phyloP scores from a whole-genome alignment of 2,888 invertebrate species.

The Diogma glabrata region DNA sequence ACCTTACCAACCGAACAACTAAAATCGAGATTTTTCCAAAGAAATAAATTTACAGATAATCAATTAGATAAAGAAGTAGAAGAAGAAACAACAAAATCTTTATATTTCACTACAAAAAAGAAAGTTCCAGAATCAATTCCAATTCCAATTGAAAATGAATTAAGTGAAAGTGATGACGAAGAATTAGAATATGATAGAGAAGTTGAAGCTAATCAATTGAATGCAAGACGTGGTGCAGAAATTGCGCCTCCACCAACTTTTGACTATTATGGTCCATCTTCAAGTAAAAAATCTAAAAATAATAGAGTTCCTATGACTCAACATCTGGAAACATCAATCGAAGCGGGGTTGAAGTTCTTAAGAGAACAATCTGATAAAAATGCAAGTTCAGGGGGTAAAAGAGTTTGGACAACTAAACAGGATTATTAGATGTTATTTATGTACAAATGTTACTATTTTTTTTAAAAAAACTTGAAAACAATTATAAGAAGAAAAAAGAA shows the following conservation, averaged over 20 bases:
- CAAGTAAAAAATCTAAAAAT: conserved; percentile 22
- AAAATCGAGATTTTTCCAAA: conserved; percentile 18
- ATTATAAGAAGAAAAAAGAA: too few species aligned
- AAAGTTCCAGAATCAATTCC: conserved; percentile 18
- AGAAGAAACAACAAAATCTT: conserved; percentile 21
- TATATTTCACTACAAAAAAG: conserved; percentile 30
- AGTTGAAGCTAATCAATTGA: too few species aligned
- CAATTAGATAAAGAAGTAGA: conserved; percentile 32
- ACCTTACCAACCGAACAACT: conserved; percentile 9
- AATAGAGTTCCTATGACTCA: conserved; percentile 19
- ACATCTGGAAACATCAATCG: conserved; percentile 41
- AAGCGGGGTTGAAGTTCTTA: conserved; percentile 42
- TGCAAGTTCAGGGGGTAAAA: conserved; percentile 26
- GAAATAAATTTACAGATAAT: conserved; percentile 31
- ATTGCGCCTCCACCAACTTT: conserved; percentile 54
- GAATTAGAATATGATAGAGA: background rate
- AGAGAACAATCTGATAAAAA: conserved; percentile 41
- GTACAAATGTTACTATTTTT: too few species aligned
- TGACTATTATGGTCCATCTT: conserved; percentile 47
- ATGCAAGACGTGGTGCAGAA: conserved; percentile 40
- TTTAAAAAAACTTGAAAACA: too few species aligned
- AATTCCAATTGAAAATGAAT: conserved; percentile 14
- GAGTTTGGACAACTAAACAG: conserved; percentile 32
- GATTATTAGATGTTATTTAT: conserved; percentile 33
- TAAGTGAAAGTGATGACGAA: conserved; percentile 9